Conservation (phyloP, 2,888 invertebrate species). For the Plagodis dolabraria region DNA sequence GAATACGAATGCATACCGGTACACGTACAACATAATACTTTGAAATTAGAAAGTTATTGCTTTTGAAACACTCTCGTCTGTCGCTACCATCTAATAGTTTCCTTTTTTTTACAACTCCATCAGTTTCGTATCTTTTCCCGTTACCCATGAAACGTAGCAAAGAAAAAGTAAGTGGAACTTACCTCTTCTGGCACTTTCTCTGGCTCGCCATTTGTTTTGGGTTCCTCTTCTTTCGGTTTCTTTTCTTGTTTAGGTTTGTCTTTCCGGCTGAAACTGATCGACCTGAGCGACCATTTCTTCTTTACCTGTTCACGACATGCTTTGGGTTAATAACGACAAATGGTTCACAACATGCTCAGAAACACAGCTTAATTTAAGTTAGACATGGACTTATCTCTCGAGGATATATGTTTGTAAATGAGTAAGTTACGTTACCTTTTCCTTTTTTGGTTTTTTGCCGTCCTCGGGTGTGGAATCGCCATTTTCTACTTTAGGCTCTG, state of each 20-base stretch:
- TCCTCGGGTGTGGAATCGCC: slow-evolving; percentile 73
- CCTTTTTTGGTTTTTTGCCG: slow-evolving; percentile 87
- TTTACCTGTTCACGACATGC: slow-evolving; percentile 85
- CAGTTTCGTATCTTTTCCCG: slow-evolving; percentile 17
- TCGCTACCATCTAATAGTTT: slow-evolving; percentile 22
- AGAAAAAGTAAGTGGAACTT: slow-evolving; percentile 52
- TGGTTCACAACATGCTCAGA: slow-evolving; percentile 51
- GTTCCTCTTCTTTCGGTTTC: slow-evolving; percentile 84
- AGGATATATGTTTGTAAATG: too few species aligned
- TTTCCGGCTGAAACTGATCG: slow-evolving; percentile 94
- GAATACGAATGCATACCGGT: slow-evolving; percentile 50
- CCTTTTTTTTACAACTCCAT: slow-evolving; percentile 13
- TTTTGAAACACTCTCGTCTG: slow-evolving; percentile 40
- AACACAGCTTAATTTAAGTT: slow-evolving; percentile 30
- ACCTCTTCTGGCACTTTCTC: slow-evolving; percentile 88
- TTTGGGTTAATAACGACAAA: slow-evolving; percentile 52
- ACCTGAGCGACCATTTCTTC: slow-evolving; percentile 96
- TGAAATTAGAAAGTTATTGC: slow-evolving; percentile 60
- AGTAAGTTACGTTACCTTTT: slow-evolving; percentile 70
- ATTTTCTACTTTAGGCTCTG: slow-evolving; percentile 72
- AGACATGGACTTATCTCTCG: slow-evolving; percentile 20
- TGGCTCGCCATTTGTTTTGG: slow-evolving; percentile 85
- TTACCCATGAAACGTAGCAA: slow-evolving; percentile 18
- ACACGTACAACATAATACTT: slow-evolving; percentile 33
- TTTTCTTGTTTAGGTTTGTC: slow-evolving; percentile 94